These are phyloP conservation scores for Bostrychus sinensis DNA, from an alignment of 2,113 vertebrate genomes.

Conservation along the genomic window DNA sequence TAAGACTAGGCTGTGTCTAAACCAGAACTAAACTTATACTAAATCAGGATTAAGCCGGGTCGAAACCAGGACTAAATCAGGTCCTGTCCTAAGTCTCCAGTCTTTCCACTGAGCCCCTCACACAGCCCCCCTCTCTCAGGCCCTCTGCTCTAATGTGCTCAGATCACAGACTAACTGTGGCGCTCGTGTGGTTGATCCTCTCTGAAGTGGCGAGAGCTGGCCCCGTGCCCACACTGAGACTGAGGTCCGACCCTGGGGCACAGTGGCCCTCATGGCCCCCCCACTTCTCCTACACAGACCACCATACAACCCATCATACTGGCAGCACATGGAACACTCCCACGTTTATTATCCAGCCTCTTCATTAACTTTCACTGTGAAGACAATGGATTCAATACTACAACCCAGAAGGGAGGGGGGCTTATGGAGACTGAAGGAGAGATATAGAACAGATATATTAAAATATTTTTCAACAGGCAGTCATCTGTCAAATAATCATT, in stretches of 20 bases:
- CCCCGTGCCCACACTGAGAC: constrained; percentile 30
- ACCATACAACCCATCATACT: constrained; percentile 38
- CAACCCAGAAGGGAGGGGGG: constrained; percentile 23
- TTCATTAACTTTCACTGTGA: constrained; percentile 40
- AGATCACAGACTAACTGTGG: constrained; percentile 36
- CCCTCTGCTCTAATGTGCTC: constrained; percentile 29
- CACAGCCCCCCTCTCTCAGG: background rate
- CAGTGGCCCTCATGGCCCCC: constrained; percentile 4
- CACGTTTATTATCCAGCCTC: constrained; percentile 62
- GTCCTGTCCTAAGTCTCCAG: too few relatives aligned
- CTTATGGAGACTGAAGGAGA: too few relatives aligned
- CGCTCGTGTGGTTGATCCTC: constrained; percentile 27
- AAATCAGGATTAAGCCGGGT: too few relatives aligned
- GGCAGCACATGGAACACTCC: constrained; percentile 48
- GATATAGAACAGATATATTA: too few relatives aligned
- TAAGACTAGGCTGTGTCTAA: too few relatives aligned
- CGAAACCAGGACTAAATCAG: too few relatives aligned
- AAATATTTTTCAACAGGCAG: too few relatives aligned
- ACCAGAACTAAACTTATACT: too few relatives aligned
- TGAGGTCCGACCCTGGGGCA: constrained; percentile 42
- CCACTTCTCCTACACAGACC: constrained; percentile 11
- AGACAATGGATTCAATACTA: constrained; percentile 2
- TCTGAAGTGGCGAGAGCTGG: constrained; percentile 32
- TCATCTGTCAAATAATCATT: too few relatives aligned
- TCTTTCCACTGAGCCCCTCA: background rate